These are phyloP conservation scores for Drosophila yakuba DNA, from an alignment of 1,140 invertebrate species.

Conservation along the genomic window DNA sequence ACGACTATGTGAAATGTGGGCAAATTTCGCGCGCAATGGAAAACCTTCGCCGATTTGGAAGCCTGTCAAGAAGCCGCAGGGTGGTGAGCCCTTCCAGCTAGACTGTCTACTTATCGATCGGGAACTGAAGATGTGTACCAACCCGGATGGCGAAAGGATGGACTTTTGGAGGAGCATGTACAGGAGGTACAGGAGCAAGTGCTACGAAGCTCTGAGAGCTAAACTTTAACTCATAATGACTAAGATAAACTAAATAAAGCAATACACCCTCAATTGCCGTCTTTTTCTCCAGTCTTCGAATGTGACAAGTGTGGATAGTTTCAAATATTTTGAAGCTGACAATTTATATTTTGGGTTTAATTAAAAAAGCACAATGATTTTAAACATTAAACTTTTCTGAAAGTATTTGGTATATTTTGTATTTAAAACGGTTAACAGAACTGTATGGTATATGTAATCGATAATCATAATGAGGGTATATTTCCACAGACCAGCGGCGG, in stretches of 20 bases:
- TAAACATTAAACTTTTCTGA: too few relatives aligned
- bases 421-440: too few relatives aligned
- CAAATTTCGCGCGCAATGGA: conserved; percentile 87
- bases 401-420: too few relatives aligned
- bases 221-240: conserved; percentile 49
- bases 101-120: conserved; percentile 76
- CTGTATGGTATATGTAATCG: too few relatives aligned
- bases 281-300: too few relatives aligned
- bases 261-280: too few relatives aligned
- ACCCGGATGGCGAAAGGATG: conserved; percentile 82
- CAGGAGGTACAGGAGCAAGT: conserved; percentile 48
- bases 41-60: conserved; percentile 75
- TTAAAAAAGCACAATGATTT: too few relatives aligned
- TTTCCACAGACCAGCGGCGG: neutral
- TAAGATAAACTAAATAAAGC: neutral
- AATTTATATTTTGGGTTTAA: too few relatives aligned
- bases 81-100: conserved; percentile 46
- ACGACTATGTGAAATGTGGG: conserved; percentile 87
- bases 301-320: too few relatives aligned
- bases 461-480: too few relatives aligned
- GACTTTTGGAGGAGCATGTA: conserved; percentile 84
- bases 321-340: too few relatives aligned
- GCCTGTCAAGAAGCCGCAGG: conserved; percentile 44
- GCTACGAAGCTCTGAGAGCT: conserved; percentile 47
- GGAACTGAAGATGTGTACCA: conserved; percentile 58